Evolutionary conservation across 2,113 vertebrate species (phyloP).

Genomic region (Megatriorchis doriae): DNA sequence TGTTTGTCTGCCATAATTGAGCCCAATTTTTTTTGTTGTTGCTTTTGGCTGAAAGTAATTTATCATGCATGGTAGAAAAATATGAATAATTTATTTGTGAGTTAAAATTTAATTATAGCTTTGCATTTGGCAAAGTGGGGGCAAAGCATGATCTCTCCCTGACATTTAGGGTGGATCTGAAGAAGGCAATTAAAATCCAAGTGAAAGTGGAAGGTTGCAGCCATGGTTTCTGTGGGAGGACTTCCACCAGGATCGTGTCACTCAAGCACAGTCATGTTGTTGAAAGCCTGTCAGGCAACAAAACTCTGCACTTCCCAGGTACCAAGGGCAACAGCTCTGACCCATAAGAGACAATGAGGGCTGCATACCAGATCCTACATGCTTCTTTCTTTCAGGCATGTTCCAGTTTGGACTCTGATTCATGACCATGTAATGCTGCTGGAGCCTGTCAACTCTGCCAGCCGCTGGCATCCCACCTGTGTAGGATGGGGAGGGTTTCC

Average conservation of each 20-base stretch:
- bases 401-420: neutral
- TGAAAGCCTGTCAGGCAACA: neutral
- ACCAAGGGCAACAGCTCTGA: neutral
- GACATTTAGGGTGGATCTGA: neutral
- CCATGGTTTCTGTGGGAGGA: neutral
- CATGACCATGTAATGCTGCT: neutral
- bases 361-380: neutral
- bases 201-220: neutral
- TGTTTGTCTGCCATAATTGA: neutral
- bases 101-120: neutral
- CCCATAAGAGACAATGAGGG: neutral
- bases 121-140: neutral
- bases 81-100: neutral
- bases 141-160: neutral
- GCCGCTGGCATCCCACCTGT: neutral
- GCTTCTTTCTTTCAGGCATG: neutral
- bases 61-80: neutral
- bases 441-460: neutral
- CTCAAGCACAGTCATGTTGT: accelerated
- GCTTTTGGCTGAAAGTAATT: neutral
- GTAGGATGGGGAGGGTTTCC: no score
- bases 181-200: neutral
- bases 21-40: neutral
- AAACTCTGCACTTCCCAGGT: neutral
- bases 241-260: no score